Evolutionary conservation across 2,888 invertebrate genomes (phyloP).

Genomic region (Drosophila crucigera): DNA sequence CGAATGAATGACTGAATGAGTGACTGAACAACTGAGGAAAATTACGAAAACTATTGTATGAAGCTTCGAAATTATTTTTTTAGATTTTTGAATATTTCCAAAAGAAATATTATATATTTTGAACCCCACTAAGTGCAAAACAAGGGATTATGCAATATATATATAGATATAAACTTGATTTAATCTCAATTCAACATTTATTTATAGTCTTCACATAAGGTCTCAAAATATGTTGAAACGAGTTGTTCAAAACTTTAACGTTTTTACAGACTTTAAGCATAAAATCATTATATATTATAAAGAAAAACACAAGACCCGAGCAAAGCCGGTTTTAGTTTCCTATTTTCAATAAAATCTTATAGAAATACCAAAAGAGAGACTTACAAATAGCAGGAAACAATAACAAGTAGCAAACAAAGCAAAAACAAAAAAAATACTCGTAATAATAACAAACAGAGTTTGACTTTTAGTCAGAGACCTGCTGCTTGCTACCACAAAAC

Average conservation of each 20-base stretch:
- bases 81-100: not conserved
- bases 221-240: not conserved
- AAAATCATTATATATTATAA: not conserved
- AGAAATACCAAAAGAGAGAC: constrained; percentile 9
- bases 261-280: not conserved
- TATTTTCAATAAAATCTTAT: constrained; percentile 31
- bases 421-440: constrained; percentile 28
- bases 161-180: not conserved
- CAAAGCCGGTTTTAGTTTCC: not conserved
- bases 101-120: not conserved
- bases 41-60: not conserved
- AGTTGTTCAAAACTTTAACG: not conserved
- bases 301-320: too few species aligned
- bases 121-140: not conserved
- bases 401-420: constrained; percentile 53
- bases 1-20: not conserved
- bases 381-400: constrained; percentile 44
- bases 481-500: constrained; percentile 40
- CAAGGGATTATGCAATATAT: not conserved
- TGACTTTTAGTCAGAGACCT: constrained; percentile 58
- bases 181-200: not conserved
- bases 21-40: not conserved
- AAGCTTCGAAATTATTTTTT: not conserved
- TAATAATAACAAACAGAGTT: constrained; percentile 70
- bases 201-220: not conserved